These are phyloP conservation scores for Paedocypris micromegethes DNA, from an alignment of 2,797 vertebrate species.

Conservation along the genomic window DNA sequence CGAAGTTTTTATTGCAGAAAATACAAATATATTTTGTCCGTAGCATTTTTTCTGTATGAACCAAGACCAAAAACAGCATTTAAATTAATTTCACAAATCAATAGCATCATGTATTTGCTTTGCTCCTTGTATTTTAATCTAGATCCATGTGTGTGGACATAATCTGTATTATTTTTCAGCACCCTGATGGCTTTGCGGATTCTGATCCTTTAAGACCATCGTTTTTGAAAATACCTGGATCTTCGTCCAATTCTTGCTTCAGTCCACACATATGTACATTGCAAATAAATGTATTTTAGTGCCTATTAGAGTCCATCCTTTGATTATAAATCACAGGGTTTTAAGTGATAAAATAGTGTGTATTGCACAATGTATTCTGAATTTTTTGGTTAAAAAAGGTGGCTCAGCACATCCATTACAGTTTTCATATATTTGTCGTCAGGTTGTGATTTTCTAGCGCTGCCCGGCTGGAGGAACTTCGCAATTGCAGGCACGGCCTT, in stretches of 20 bases:
- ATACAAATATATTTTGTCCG: too few relatives aligned
- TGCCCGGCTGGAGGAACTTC: slow-evolving; percentile 79
- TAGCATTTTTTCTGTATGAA: too few relatives aligned
- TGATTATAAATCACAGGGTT: not conserved
- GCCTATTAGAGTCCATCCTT: not conserved
- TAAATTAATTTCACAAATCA: not conserved
- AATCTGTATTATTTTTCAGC: slow-evolving; percentile 61
- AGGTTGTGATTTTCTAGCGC: slow-evolving; percentile 68
- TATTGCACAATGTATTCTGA: not conserved
- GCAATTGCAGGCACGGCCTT: slow-evolving; percentile 66
- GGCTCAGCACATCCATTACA: slow-evolving; percentile 57
- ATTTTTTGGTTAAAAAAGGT: slow-evolving; percentile 22
- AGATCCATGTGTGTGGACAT: not conserved
- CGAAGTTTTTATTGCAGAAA: too few relatives aligned
- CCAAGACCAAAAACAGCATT: too few relatives aligned
- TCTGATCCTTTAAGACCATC: slow-evolving; percentile 57
- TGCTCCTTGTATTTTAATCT: too few relatives aligned
- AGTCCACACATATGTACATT: slow-evolving; percentile 29
- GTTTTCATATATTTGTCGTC: slow-evolving; percentile 56
- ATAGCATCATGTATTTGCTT: not conserved
- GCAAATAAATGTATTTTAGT: slow-evolving; percentile 32
- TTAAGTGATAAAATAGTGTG: not conserved
- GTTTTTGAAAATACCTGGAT: too few relatives aligned
- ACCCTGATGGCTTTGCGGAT: slow-evolving; percentile 86
- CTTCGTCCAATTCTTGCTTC: not conserved